A percentile compares a stretch with the other conserved stretches of the same genome.
Conservation (phyloP, 1,140 invertebrate species). For the Drosophila mauritiana region DNA sequence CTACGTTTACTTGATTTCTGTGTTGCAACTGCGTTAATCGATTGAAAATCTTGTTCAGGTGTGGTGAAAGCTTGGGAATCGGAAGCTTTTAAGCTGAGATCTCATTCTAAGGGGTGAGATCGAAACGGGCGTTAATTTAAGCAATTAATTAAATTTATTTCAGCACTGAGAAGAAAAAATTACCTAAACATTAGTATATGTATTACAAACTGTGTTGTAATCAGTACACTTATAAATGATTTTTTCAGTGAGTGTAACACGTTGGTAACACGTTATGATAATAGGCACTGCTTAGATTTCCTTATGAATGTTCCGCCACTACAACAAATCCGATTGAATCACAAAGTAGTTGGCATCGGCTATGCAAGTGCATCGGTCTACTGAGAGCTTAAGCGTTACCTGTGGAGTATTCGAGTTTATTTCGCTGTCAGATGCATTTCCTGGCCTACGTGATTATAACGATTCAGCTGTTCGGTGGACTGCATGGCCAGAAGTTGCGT, state of each 20-base stretch:
- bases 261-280: constrained; percentile 63
- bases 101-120: not conserved
- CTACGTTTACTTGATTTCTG: not conserved
- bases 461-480: constrained; percentile 16
- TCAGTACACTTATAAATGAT: too few relatives aligned
- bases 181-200: not conserved
- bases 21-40: not conserved
- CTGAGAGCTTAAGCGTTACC: constrained; percentile 2
- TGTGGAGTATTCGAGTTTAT: not conserved
- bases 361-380: constrained; percentile 40
- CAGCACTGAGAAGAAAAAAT: constrained; percentile 8
- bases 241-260: constrained; percentile 23
- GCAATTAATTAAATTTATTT: constrained; percentile 4
- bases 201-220: not conserved
- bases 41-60: not conserved
- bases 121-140: constrained; percentile 6
- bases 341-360: constrained; percentile 8
- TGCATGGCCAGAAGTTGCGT: constrained; percentile 46
- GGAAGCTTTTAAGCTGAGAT: constrained; percentile 18
- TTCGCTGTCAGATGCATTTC: constrained; percentile 30
- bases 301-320: constrained; percentile 23
- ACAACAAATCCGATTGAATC: constrained; percentile 19
- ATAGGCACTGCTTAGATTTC: constrained; percentile 40
- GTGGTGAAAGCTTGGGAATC: constrained; percentile 2
- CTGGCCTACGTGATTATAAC: constrained; percentile 19